These are phyloP conservation scores for Myrmecophaga tridactyla DNA, from an alignment of 2,113 vertebrate genomes.

Conservation along the genomic window DNA sequence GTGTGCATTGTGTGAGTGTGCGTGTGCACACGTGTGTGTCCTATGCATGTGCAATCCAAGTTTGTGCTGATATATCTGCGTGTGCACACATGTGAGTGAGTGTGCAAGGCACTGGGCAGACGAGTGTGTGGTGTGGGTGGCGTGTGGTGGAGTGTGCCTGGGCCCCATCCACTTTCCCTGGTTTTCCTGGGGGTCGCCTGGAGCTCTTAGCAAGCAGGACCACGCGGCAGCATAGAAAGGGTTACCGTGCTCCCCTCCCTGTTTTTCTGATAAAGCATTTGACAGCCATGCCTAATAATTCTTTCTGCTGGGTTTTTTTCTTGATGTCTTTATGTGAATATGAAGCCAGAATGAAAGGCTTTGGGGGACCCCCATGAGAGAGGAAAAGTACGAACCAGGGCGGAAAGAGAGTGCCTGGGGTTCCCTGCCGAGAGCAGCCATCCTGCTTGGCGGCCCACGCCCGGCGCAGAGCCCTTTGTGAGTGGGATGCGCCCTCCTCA, in stretches of 20 bases:
- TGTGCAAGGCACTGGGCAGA: fast-evolving
- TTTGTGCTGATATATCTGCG: too few relatives aligned
- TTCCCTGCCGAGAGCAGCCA: slow-evolving; percentile 90
- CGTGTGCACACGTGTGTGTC: neutral
- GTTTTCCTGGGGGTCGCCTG: neutral
- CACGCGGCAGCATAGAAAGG: slow-evolving; percentile 76
- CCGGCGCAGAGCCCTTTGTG: slow-evolving; percentile 94
- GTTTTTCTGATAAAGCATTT: slow-evolving; percentile 86
- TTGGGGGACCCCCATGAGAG: slow-evolving; percentile 93
- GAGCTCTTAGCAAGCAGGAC: neutral
- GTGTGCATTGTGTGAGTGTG: neutral
- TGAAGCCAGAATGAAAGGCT: slow-evolving; percentile 94
- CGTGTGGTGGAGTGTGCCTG: too few relatives aligned
- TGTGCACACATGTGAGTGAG: fast-evolving
- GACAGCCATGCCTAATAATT: slow-evolving; percentile 99
- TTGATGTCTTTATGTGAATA: slow-evolving; percentile 99
- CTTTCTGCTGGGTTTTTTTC: slow-evolving; percentile 94
- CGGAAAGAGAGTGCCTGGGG: slow-evolving; percentile 83
- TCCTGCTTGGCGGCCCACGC: slow-evolving; percentile 90
- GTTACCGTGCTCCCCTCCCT: slow-evolving; percentile 76
- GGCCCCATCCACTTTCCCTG: too few relatives aligned
- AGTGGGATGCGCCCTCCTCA: slow-evolving; percentile 94
- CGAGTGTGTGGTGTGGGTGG: fast-evolving
- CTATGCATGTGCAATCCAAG: too few relatives aligned
- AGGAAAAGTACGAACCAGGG: slow-evolving; percentile 87